Evolutionary conservation across 2,113 vertebrate genomes (phyloP).

Genomic region (Chionis minor): DNA sequence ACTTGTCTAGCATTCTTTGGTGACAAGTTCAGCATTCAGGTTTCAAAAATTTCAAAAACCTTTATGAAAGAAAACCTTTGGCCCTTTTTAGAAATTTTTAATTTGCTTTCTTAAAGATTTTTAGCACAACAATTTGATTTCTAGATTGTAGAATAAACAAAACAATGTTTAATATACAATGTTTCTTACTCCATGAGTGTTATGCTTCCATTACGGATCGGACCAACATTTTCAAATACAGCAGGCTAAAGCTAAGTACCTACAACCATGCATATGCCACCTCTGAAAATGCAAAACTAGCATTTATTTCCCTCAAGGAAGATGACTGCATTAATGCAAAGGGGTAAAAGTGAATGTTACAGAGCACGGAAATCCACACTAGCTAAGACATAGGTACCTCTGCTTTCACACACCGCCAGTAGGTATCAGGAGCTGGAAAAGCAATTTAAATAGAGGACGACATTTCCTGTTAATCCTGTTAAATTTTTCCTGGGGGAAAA

Average conservation of each 20-base stretch:
- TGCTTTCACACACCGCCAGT: background rate
- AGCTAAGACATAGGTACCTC: background rate
- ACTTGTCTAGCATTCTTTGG: background rate
- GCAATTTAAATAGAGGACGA: background rate
- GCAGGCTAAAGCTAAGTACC: background rate
- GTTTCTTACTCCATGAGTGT: background rate
- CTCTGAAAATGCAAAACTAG: background rate
- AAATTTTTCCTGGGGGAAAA: background rate
- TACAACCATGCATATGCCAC: background rate
- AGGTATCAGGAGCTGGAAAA: background rate
- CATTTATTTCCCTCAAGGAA: background rate
- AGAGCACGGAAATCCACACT: background rate
- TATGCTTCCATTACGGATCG: background rate
- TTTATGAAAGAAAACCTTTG: background rate
- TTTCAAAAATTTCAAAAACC: background rate
- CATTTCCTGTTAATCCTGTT: background rate
- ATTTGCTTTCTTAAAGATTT: background rate
- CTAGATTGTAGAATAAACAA: background rate
- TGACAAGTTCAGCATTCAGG: background rate
- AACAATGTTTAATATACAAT: background rate
- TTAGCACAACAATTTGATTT: background rate
- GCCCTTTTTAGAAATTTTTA: background rate
- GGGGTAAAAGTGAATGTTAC: background rate
- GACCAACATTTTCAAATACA: background rate
- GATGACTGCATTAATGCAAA: background rate